phyloP scores from a whole-genome alignment of 2,113 vertebrate genomes.

The Cnemophilus loriae region DNA sequence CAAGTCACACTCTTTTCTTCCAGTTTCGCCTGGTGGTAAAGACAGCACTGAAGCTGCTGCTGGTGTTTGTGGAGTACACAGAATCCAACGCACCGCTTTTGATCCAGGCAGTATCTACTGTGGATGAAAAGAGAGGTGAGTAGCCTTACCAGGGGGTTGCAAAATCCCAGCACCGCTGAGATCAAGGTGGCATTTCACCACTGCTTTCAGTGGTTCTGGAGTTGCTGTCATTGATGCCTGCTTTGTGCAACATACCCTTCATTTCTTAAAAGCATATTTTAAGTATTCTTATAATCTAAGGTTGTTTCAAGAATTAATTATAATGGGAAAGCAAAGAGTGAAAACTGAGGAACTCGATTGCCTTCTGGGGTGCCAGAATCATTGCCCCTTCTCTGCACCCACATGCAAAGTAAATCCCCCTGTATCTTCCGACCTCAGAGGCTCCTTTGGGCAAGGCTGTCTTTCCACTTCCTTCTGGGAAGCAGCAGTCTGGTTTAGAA shows the following conservation, averaged over 20 bases:
- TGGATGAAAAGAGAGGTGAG: conserved; percentile 86
- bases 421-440: background rate
- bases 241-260: background rate
- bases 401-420: background rate
- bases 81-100: conserved; percentile 85
- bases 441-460: background rate
- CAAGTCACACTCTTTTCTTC: background rate
- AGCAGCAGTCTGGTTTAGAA: conserved; percentile 17
- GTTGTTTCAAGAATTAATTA: background rate
- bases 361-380: fast-evolving
- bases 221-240: background rate
- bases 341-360: background rate
- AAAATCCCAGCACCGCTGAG: background rate
- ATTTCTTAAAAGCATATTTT: background rate
- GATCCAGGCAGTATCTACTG: conserved; percentile 78
- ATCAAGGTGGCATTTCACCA: background rate
- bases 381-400: background rate
- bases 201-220: background rate
- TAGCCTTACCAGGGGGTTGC: background rate
- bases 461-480: conserved; percentile 25
- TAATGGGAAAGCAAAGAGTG: background rate
- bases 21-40: conserved; percentile 97
- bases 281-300: background rate
- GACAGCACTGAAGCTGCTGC: conserved; percentile 91
- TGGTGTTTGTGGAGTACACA: conserved; percentile 96